Evolutionary conservation across 37 sponge, comb jelly and placozoan species (phyloP), one percentile per base, ranked within the genome.

Genomic region (Oopsacas minuta): DNA sequence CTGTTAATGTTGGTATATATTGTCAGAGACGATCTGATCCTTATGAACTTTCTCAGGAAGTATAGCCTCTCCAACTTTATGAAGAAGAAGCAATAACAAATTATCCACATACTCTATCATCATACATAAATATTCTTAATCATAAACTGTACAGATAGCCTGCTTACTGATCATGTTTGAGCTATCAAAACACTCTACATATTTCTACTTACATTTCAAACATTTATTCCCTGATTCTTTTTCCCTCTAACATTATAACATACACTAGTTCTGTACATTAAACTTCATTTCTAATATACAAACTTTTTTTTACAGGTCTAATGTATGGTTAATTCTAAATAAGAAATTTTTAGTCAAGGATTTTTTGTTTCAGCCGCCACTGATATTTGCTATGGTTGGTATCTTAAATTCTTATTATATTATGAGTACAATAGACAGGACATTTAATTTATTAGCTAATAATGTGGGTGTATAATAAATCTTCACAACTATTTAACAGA

Each of bases 41-140:
- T 61, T 7, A 61, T 61, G 75, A 61, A 61, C 75, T 61, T 61
- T n/a, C 75, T 61, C 7, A 61, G 28, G 75, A 61, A 61, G 75
- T 61, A 61, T 34, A 61, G 75, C 30, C 30, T 61, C 75, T 3
- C 75, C 28, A n/a, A 61, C 30, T 25, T 61, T 34, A 32, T 25
- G 3, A 25, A 10, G 1, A 61, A 61, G 75, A 61, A 61, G 22
- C 75, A 61, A 61, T 61, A 10, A 25, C 28, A 20, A 20, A 25
- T 20, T 34, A 7, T 32, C 75, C 75, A 20, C 30, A 61, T 34
- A 61, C 15, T 42, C 49, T 17, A 17, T 42, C 49, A 8, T 42
- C 49, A 42, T 42, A 42, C 15, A 17, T 42, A 17, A 42, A 42
- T 42, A 42, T 42, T n/a, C n/a, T n/a, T n/a, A n/a, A n/a, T n/a